phyloP scores from a whole-genome alignment of 2,113 vertebrate genomes.

The Formicarius rufipectus region DNA sequence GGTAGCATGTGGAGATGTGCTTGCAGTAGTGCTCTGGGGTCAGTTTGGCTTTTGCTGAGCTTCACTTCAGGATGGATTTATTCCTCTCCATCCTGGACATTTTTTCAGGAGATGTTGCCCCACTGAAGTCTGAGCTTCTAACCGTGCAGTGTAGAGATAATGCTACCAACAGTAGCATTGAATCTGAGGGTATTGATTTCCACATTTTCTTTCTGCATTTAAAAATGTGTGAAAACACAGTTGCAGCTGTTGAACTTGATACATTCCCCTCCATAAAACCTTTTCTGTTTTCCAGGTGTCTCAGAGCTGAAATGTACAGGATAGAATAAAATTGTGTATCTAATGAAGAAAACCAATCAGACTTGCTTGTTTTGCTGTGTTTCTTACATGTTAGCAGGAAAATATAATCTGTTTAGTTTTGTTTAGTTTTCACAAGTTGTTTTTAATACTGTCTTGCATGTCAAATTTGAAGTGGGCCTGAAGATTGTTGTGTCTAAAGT shows the following conservation, averaged over 20 bases:
- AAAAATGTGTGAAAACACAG: background rate
- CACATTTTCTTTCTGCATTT: background rate
- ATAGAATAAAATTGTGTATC: slow-evolving; percentile 14
- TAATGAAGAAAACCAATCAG: background rate
- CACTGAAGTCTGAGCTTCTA: background rate
- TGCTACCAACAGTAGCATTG: background rate
- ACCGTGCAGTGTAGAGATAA: background rate
- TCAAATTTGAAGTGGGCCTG: background rate
- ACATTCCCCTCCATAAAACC: background rate
- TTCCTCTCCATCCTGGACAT: background rate
- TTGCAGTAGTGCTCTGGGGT: background rate
- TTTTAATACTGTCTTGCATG: background rate
- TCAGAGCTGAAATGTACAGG: slow-evolving; percentile 18
- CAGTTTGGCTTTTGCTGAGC: background rate
- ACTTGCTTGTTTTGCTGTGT: background rate
- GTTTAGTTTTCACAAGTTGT: background rate
- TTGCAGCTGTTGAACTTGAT: background rate
- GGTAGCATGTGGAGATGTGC: background rate
- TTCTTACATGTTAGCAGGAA: background rate
- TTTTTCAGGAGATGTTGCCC: background rate
- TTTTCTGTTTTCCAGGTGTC: slow-evolving; percentile 46
- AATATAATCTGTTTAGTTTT: background rate
- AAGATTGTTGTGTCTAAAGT: background rate
- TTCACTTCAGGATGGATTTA: background rate
- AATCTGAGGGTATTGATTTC: background rate